Evolutionary conservation across 2,888 invertebrate species (phyloP), one percentile per base, ranked within the genome.

Genomic region (Lydus trimaculatus): DNA sequence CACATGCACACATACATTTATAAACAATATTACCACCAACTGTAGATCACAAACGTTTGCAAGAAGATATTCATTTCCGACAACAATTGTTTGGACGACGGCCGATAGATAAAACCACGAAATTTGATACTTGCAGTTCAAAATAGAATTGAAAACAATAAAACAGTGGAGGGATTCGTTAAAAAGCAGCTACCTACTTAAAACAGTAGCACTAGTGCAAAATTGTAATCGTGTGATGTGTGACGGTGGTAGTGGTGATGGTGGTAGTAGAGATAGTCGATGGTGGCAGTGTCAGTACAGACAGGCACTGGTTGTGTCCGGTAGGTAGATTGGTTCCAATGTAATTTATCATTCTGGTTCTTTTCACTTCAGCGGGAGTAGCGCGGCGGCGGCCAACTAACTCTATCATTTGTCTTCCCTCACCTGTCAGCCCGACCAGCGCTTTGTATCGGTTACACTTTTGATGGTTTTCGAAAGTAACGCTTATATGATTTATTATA

Each of bases 381-480:
- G 72, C 72, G 74, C 67, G 67, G 73, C 67, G 67, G 73, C 72
- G 73, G 76, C 70, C 72, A 72, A 72, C 74, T 70, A 67, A 72
- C 75, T 78, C 81, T 77, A 82, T 83, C 83, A 83, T 83, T 83
- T 82, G 83, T 83, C 83, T 83, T 83, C 81, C 80, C 80, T 80
- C 81, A 83, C 83, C 83, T 83, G 83, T 83, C 83, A 83, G 80
- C 76, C 80, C 76, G 77, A 75, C 77, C 80, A 75, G 73, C 81
- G 82, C 82, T 83, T 82, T 82, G 83, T 83, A 83, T 83, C 83
- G 82, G 82, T 82, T 81, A 83, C 82, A 81, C 79, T 81, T 79
- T 78, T 74, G 69, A 69, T 72, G 69, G 66, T 72, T 72, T 72
- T 67, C 65, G 67, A 72, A 69, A 69, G 69, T 72, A 69, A 71